Conservation (phyloP, 2,888 invertebrate species). For the Stictocephala bisonia region DNA sequence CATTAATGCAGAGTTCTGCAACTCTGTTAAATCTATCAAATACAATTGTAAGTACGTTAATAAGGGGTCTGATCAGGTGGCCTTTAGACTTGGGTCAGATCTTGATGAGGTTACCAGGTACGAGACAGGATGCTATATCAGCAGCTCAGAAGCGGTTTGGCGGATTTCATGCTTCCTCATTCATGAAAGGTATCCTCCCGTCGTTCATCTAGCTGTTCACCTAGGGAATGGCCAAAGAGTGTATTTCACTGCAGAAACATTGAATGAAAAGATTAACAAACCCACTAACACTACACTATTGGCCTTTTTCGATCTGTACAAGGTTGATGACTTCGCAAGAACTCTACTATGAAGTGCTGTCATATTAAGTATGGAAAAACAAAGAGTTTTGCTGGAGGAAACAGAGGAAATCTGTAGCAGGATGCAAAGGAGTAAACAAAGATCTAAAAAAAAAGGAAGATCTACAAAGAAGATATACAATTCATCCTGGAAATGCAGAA, state of each 20-base stretch:
- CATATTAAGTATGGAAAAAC: slow-evolving; percentile 54
- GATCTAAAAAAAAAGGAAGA: slow-evolving; percentile 54
- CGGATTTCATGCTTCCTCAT: slow-evolving; percentile 44
- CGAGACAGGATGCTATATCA: slow-evolving; percentile 53
- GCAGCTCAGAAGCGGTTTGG: slow-evolving; percentile 53
- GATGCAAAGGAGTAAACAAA: slow-evolving; percentile 47
- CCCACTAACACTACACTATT: not conserved
- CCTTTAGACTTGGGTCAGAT: slow-evolving; percentile 35
- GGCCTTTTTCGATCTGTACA: too few relatives aligned
- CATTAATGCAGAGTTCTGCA: slow-evolving; percentile 57
- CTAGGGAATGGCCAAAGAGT: not conserved
- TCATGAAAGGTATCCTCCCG: not conserved
- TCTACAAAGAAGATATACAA: slow-evolving; percentile 57
- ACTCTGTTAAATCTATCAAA: slow-evolving; percentile 56
- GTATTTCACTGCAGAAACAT: too few relatives aligned
- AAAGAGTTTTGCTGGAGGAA: slow-evolving; percentile 1
- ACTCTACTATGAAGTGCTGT: slow-evolving; percentile 52
- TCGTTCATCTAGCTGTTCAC: not conserved
- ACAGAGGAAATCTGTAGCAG: not conserved
- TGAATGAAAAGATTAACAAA: not conserved
- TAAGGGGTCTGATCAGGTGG: slow-evolving; percentile 53
- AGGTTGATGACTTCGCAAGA: slow-evolving; percentile 50
- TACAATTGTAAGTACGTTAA: slow-evolving; percentile 55
- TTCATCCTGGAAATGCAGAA: slow-evolving; percentile 55
- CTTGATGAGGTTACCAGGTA: slow-evolving; percentile 54